Conservation (phyloP, 2,888 invertebrate species). For the Hypomecis atomaria region DNA sequence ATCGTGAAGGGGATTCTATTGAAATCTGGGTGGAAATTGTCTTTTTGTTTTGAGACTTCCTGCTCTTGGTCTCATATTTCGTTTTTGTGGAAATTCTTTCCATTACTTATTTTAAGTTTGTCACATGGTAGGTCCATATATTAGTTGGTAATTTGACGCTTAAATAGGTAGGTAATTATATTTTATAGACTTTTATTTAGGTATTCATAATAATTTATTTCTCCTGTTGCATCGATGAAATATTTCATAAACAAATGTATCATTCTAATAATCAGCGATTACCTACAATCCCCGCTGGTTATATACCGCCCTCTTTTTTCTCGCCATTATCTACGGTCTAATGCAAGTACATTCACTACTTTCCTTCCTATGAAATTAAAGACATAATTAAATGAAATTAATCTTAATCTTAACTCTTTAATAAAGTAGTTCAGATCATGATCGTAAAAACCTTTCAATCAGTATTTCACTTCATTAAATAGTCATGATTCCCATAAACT, state of each 20-base stretch:
- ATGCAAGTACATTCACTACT: too few relatives aligned
- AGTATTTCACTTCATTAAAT: conserved; percentile 59
- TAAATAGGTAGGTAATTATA: too few relatives aligned
- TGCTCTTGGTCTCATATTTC: conserved; percentile 12
- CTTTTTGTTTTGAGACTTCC: conserved; percentile 35
- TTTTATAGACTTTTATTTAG: too few relatives aligned
- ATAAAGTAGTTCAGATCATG: too few relatives aligned
- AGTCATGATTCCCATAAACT: conserved; percentile 63
- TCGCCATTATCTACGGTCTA: too few relatives aligned
- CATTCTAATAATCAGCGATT: too few relatives aligned
- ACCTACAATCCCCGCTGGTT: too few relatives aligned
- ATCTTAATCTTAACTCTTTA: too few relatives aligned
- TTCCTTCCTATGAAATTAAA: neutral
- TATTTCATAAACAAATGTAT: too few relatives aligned
- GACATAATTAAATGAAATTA: neutral
- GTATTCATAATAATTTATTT: too few relatives aligned
- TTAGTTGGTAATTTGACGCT: neutral
- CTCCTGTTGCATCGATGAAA: too few relatives aligned
- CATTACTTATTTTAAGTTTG: conserved; percentile 1
- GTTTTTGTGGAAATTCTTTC: conserved; percentile 4
- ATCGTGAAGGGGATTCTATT: conserved; percentile 42
- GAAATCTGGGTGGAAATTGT: conserved; percentile 40
- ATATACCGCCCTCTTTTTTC: too few relatives aligned
- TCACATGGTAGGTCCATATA: neutral
- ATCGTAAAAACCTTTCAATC: conserved; percentile 20